A percentile compares a stretch with the other conserved stretches of the same genome.
Evolutionary conservation across 2,888 invertebrate species (phyloP).

Genomic region (Erebia ligea): DNA sequence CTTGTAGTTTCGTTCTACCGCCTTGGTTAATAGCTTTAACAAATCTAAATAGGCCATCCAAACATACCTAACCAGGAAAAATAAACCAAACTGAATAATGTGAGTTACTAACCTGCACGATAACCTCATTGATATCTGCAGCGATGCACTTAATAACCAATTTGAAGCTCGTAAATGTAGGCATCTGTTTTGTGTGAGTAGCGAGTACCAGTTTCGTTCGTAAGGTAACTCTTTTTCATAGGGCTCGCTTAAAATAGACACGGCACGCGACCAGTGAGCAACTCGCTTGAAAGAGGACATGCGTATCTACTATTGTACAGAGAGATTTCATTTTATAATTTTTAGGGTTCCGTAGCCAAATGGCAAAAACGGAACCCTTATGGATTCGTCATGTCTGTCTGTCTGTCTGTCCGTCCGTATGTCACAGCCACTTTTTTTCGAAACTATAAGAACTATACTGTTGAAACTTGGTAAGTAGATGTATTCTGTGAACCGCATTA

Average conservation of each 20-base stretch:
- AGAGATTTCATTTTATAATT: no score
- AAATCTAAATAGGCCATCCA: conserved; percentile 1
- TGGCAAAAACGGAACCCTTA: no score
- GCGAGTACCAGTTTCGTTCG: conserved; percentile 19
- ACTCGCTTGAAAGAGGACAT: background rate
- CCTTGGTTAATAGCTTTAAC: background rate
- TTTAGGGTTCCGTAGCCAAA: no score
- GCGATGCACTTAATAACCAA: conserved; percentile 49
- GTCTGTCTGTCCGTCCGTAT: no score
- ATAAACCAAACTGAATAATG: conserved; percentile 23
- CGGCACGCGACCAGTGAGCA: conserved; percentile 36
- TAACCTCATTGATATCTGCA: conserved; percentile 39
- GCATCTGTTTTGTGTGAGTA: conserved; percentile 58
- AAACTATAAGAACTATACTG: no score
- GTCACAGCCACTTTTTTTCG: no score
- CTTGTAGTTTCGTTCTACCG: no score
- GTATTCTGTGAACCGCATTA: no score
- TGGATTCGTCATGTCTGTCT: no score
- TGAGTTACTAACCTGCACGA: conserved; percentile 28
- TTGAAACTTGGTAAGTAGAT: no score
- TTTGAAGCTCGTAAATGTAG: conserved; percentile 61
- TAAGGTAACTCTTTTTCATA: conserved; percentile 39
- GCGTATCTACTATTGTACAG: no score
- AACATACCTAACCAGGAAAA: background rate
- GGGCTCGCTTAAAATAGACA: conserved; percentile 40